Conservation (phyloP, 1,140 invertebrate species). For the Leptoteleia sp. region DNA sequence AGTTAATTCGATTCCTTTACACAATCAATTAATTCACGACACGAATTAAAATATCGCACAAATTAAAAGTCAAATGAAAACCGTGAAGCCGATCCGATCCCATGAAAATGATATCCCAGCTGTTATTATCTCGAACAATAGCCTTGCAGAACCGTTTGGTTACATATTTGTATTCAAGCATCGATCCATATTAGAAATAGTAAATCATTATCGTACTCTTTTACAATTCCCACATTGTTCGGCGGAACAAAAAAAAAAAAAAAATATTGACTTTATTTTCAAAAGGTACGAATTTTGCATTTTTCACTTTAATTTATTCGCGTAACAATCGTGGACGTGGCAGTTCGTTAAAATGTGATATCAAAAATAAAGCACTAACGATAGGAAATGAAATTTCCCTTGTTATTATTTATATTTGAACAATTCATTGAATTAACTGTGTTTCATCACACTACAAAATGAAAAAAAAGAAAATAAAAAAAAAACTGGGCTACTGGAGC, state of each 20-base stretch:
- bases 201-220: conserved; percentile 21
- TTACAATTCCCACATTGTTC: conserved; percentile 5
- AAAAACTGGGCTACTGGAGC: conserved; percentile 17
- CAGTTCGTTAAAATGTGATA: conserved; percentile 5
- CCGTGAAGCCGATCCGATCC: conserved; percentile 4
- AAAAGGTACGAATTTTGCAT: too few relatives aligned
- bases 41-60: conserved; percentile 15
- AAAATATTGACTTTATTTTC: too few relatives aligned
- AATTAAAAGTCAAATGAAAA: conserved; percentile 5
- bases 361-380: conserved; percentile 17
- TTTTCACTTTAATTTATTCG: too few relatives aligned
- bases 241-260: too few relatives aligned
- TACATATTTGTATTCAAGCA: conserved; percentile 25
- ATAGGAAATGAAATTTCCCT: conserved; percentile 14
- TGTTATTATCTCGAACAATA: conserved; percentile 35
- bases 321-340: neutral
- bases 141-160: conserved; percentile 7
- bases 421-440: conserved; percentile 22
- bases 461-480: too few relatives aligned
- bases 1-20: neutral
- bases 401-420: conserved; percentile 26
- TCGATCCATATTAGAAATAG: conserved; percentile 13
- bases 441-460: too few relatives aligned
- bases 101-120: conserved; percentile 28
- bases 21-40: neutral